Evolutionary conservation across 2,888 invertebrate species (phyloP), one percentile per base, ranked within the genome.

Genomic region (Hydroisotoma schaefferi): DNA sequence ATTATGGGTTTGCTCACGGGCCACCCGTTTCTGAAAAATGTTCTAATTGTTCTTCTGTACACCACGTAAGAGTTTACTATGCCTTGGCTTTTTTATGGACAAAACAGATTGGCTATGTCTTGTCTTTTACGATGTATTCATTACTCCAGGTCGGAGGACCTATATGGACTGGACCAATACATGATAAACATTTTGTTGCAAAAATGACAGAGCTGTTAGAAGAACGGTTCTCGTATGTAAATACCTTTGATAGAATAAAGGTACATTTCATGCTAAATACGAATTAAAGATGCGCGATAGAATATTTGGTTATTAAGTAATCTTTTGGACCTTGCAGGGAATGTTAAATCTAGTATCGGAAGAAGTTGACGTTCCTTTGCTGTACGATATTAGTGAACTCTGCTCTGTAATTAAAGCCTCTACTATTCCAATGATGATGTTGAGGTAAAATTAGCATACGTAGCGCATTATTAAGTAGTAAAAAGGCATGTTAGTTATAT

Each of bases 131-230:
- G 23, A n/a, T 6, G 6, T n/a, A n/a, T 46, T 22, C 20, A 53
- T 56, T 43, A 47, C 60, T 76, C 53, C 77, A 90, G 86, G 77
- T 92, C 69, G 93, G 92, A 10, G 99, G 99, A 1, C 99, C 99
- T 0, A 86, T 99, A 69, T 99, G 97, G 94, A 83, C 87, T 0
- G 90, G 84, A 0, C 86, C 88, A 0, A 82, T 99, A 40, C 94
- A 98, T 77, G 84, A 90, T 71, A 78, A 80, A 47, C 76, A 79
- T 0, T 99, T 99, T 78, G 86, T 97, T 0, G 74, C 80, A 1
- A 78, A 83, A 44, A 80, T 95, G 6, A 75, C 92, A 8, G 67
- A 73, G 1, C 62, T 76, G 23, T 59, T 76, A 2, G 62, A 65
- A 29, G 68, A 59, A 65, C 73, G 69, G 74, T 77, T 20, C 75